A percentile compares a stretch with the other conserved stretches of the same genome.
These are phyloP conservation scores for Colossoma macropomum DNA, from an alignment of 2,113 vertebrate genomes.

Conservation along the genomic window DNA sequence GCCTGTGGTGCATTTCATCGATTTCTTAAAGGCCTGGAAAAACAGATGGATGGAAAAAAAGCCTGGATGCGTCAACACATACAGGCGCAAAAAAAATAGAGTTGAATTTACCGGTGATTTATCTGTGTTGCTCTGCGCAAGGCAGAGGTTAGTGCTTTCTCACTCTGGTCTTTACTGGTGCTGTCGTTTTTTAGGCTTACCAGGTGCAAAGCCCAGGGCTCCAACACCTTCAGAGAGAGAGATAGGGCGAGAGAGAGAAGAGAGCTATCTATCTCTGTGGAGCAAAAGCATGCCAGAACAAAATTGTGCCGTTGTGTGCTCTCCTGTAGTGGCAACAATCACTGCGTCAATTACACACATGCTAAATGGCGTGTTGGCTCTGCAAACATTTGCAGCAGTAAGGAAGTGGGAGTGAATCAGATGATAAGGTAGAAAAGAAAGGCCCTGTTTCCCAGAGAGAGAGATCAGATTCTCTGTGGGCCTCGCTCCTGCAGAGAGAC, in stretches of 20 bases:
- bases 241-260: background rate
- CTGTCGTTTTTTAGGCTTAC: conserved; percentile 37
- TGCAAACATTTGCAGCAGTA: conserved; percentile 52
- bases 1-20: conserved; percentile 83
- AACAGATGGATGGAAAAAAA: conserved; percentile 10
- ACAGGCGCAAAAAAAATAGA: background rate
- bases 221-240: conserved; percentile 6
- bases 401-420: conserved; percentile 56
- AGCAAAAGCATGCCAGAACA: conserved; percentile 39
- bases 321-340: conserved; percentile 54
- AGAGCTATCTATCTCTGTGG: background rate
- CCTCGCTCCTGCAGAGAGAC: conserved; percentile 68
- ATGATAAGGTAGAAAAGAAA: conserved; percentile 50
- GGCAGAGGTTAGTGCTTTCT: conserved; percentile 41
- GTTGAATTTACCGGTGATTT: conserved; percentile 36
- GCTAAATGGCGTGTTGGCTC: conserved; percentile 55
- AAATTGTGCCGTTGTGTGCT: conserved; percentile 46
- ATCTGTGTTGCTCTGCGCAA: conserved; percentile 23
- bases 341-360: conserved; percentile 57
- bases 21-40: conserved; percentile 75
- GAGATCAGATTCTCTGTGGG: conserved; percentile 60
- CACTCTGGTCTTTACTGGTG: conserved; percentile 31
- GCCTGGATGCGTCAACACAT: conserved; percentile 27
- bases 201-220: conserved; percentile 31
- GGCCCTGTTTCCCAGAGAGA: conserved; percentile 52